phyloP scores from a whole-genome alignment of 2,113 vertebrate species.

The Mohoua ochrocephala region DNA sequence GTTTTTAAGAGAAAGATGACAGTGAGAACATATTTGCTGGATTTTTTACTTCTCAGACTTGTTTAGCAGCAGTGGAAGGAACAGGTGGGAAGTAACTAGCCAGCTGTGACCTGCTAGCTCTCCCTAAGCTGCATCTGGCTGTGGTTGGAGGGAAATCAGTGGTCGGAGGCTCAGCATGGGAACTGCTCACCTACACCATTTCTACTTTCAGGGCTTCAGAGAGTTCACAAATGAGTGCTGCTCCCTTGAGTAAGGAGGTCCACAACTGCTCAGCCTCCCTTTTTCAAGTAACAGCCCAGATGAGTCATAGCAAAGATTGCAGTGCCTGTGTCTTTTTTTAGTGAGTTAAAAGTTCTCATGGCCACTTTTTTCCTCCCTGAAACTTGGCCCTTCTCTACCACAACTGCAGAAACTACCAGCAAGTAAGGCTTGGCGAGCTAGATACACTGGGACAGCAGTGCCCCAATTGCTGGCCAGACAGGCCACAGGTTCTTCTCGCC shows the following conservation, averaged over 20 bases:
- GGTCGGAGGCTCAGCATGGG: background rate
- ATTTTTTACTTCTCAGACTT: background rate
- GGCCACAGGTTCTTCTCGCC: background rate
- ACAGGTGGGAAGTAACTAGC: background rate
- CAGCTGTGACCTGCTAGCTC: background rate
- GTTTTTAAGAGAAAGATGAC: background rate
- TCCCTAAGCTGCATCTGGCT: background rate
- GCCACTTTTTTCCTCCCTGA: background rate
- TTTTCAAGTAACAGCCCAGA: background rate
- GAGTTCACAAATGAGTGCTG: background rate
- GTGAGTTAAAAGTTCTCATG: slow-evolving; percentile 19
- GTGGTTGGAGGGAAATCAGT: background rate
- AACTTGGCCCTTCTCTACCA: background rate
- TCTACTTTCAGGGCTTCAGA: slow-evolving; percentile 19
- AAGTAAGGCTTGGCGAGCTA: background rate
- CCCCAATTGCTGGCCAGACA: background rate
- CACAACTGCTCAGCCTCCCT: background rate
- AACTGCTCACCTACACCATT: background rate
- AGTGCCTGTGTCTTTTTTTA: slow-evolving; percentile 18
- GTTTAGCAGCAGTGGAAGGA: background rate
- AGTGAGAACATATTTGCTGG: background rate
- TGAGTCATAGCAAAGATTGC: slow-evolving; percentile 50
- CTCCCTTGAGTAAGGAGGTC: slow-evolving; percentile 15
- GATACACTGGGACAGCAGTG: rapidly evolving
- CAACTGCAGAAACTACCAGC: background rate